Evolutionary conservation across 2,797 vertebrate genomes (phyloP).

Genomic region (Podarcis lilfordi): DNA sequence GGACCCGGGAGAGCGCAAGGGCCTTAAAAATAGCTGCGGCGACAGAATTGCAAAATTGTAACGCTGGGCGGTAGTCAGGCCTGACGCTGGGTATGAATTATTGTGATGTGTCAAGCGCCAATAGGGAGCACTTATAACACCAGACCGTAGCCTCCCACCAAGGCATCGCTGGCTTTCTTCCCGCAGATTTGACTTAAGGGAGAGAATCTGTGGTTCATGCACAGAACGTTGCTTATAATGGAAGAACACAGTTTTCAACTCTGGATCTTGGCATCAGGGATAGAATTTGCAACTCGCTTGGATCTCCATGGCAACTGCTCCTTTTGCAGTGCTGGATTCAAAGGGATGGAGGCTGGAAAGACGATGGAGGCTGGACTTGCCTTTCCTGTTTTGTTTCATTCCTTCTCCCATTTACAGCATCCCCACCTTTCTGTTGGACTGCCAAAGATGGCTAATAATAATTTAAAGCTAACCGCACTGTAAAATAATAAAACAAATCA

Average conservation of each 20-base stretch:
- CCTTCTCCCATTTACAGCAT: background rate
- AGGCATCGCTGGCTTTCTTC: constrained; percentile 33
- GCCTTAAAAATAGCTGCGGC: constrained; percentile 56
- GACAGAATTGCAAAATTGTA: constrained; percentile 46
- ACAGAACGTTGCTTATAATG: constrained; percentile 25
- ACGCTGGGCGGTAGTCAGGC: constrained; percentile 41
- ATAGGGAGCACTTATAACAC: constrained; percentile 37
- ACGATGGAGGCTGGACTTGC: background rate
- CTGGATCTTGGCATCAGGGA: background rate
- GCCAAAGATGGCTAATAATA: background rate
- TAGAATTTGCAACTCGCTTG: constrained; percentile 9
- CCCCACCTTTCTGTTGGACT: background rate
- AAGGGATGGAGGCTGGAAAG: constrained; percentile 11
- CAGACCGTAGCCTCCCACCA: constrained; percentile 42
- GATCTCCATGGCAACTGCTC: constrained; percentile 36
- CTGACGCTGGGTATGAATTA: constrained; percentile 53
- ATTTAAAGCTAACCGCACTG: background rate
- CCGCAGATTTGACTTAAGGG: constrained; percentile 47
- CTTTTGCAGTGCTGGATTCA: background rate
- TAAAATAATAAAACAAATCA: too few relatives aligned
- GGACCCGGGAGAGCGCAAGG: constrained; percentile 32
- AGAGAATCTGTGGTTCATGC: constrained; percentile 57
- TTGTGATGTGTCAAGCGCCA: constrained; percentile 48
- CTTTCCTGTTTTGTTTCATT: background rate
- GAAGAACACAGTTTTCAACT: constrained; percentile 5